phyloP scores from a whole-genome alignment of 1,140 invertebrate species.

The Drosophila auraria region DNA sequence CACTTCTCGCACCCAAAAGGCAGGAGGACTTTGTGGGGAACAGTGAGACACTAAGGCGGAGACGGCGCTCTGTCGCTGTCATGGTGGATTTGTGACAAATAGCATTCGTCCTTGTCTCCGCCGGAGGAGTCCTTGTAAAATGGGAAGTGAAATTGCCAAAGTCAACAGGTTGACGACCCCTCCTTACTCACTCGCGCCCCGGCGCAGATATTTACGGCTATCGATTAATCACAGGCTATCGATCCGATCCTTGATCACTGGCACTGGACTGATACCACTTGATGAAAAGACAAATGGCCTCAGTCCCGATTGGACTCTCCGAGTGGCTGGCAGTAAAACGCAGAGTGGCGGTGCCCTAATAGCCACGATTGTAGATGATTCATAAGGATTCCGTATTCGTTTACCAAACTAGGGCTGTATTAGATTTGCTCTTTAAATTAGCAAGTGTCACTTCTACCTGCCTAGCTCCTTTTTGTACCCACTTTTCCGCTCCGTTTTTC shows the following conservation, averaged over 20 bases:
- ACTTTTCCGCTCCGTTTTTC: background rate
- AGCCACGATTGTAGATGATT: conserved; percentile 13
- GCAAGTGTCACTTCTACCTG: no score
- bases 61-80: conserved; percentile 43
- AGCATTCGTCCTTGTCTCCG: conserved; percentile 28
- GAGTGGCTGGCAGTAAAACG: background rate
- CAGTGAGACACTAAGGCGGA: background rate
- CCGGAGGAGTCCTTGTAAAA: conserved; percentile 22
- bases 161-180: conserved; percentile 48
- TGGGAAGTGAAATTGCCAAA: conserved; percentile 17
- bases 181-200: background rate
- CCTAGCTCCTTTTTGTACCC: no score
- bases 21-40: no score
- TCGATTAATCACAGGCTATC: conserved; percentile 24
- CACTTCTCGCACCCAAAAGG: background rate
- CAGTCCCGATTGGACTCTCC: conserved; percentile 32
- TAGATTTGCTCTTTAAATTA: background rate
- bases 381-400: background rate
- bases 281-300: conserved; percentile 48
- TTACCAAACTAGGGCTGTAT: background rate
- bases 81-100: conserved; percentile 63
- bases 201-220: background rate
- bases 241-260: conserved; percentile 23
- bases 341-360: background rate
- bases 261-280: conserved; percentile 28